Percentiles rank a stretch among this genome's conserved stretches.
Conservation (phyloP, 1,140 invertebrate genomes). For the Drosophila ogumai region DNA sequence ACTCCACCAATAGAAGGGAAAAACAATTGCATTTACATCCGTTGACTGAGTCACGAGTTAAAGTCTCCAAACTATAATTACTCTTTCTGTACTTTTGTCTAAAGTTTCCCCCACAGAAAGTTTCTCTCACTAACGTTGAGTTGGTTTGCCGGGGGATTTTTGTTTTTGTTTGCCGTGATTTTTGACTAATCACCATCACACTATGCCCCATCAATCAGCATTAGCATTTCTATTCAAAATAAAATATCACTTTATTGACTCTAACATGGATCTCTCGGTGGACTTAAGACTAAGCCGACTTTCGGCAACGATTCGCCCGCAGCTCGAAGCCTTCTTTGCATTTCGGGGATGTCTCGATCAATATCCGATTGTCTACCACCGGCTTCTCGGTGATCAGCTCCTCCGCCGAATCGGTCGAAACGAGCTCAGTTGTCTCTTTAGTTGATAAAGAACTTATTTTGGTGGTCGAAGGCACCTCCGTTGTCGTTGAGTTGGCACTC, state of each 20-base stretch:
- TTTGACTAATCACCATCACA: conserved; percentile 20
- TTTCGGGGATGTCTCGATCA: conserved; percentile 44
- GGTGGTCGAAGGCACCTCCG: not conserved
- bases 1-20: not conserved
- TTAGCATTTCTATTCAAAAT: conserved; percentile 10
- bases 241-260: conserved; percentile 38
- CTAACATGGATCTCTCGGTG: conserved; percentile 10
- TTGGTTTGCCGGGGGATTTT: conserved; percentile 4
- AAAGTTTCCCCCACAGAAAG: conserved; percentile 10
- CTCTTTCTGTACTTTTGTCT: conserved; percentile 2
- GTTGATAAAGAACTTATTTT: not conserved
- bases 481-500: not conserved
- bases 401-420: conserved; percentile 1
- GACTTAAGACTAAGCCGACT: conserved; percentile 40
- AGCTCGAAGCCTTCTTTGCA: conserved; percentile 48
- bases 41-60: conserved; percentile 24
- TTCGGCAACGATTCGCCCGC: conserved; percentile 55
- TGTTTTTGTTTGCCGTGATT: not conserved
- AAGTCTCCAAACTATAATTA: conserved; percentile 20
- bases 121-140: conserved; percentile 22
- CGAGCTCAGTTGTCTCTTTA: not conserved
- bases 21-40: conserved; percentile 7
- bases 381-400: conserved; percentile 25
- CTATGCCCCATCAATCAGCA: conserved; percentile 6
- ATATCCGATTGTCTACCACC: conserved; percentile 55